phyloP scores from a whole-genome alignment of 2,113 vertebrate genomes.

The Trematomus loennbergii region DNA sequence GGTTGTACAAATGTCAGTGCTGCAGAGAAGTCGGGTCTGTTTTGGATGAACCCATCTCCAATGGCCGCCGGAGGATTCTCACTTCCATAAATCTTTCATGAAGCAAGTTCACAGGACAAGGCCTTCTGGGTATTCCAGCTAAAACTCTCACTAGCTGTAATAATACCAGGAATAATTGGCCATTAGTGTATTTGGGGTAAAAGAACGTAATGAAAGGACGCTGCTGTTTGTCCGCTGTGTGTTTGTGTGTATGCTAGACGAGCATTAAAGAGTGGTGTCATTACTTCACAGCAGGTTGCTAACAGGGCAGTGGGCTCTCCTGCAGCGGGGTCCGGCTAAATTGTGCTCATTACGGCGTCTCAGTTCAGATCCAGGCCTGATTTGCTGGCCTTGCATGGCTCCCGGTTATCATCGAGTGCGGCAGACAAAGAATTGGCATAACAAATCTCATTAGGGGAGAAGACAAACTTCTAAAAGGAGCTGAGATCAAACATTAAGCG shows the following conservation, averaged over 20 bases:
- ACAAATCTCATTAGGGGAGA: constrained; percentile 64
- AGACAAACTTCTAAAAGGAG: constrained; percentile 17
- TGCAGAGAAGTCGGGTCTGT: constrained; percentile 13
- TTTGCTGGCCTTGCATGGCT: constrained; percentile 25
- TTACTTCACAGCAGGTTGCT: constrained; percentile 73
- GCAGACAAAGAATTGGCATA: constrained; percentile 37
- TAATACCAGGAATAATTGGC: constrained; percentile 71
- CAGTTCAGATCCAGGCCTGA: constrained; percentile 34
- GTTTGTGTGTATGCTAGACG: constrained; percentile 45
- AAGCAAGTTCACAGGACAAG: constrained; percentile 42
- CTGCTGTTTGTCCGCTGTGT: constrained; percentile 49
- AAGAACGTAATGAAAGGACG: constrained; percentile 43
- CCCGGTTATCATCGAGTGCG: neutral
- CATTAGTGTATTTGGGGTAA: constrained; percentile 62
- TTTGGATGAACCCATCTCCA: constrained; percentile 22
- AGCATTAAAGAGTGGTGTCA: constrained; percentile 56
- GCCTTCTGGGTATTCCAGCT: constrained; percentile 29
- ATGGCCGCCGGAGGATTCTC: neutral
- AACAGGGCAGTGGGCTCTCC: constrained; percentile 56
- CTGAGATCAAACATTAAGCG: constrained; percentile 33
- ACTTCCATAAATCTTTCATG: neutral
- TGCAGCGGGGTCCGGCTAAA: constrained; percentile 34
- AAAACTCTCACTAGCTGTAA: neutral
- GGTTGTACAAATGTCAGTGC: constrained; percentile 18
- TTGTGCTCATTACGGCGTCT: constrained; percentile 63